Conservation (phyloP, 2,888 invertebrate species). For the Drosophila nigricruria region DNA sequence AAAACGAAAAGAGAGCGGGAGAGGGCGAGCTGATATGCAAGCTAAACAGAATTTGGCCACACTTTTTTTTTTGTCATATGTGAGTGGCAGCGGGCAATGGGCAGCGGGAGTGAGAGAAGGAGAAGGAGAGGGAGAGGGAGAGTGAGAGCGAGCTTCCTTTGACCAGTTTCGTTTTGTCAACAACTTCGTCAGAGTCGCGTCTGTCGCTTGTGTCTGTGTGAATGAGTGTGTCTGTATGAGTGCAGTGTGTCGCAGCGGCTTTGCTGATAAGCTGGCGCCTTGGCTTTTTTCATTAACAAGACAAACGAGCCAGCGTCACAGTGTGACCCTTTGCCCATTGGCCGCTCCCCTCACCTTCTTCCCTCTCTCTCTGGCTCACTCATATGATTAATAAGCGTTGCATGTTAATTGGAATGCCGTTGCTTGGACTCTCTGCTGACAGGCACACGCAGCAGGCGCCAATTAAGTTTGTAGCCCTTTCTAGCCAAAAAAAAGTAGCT, state of each 20-base stretch:
- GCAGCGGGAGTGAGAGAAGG: slow-evolving; percentile 12
- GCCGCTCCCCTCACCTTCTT: slow-evolving; percentile 21
- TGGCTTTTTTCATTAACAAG: slow-evolving; percentile 80
- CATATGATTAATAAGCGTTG: slow-evolving; percentile 77
- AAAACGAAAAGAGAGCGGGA: not conserved
- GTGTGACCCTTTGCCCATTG: slow-evolving; percentile 39
- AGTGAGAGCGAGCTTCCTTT: slow-evolving; percentile 27
- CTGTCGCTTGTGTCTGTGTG: slow-evolving; percentile 9
- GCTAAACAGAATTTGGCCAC: slow-evolving; percentile 48
- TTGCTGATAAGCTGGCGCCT: slow-evolving; percentile 84
- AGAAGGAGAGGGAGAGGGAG: slow-evolving; percentile 18
- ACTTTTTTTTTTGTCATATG: slow-evolving; percentile 55
- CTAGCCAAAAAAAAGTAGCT: slow-evolving; percentile 33
- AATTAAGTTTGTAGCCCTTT: slow-evolving; percentile 56
- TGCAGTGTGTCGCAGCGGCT: slow-evolving; percentile 68
- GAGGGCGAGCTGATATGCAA: not conserved
- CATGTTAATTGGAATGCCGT: slow-evolving; percentile 66
- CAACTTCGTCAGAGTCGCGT: slow-evolving; percentile 52
- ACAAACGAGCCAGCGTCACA: slow-evolving; percentile 65
- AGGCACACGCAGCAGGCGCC: slow-evolving; percentile 64
- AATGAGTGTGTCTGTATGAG: slow-evolving; percentile 19
- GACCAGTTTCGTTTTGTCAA: slow-evolving; percentile 67
- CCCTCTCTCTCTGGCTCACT: slow-evolving; percentile 20
- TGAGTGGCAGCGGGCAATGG: slow-evolving; percentile 6
- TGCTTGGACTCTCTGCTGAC: slow-evolving; percentile 22